Percentiles rank a stretch among this genome's conserved stretches.
Conservation (phyloP, 2,797 vertebrate species). For the Setipinna tenuifilis region DNA sequence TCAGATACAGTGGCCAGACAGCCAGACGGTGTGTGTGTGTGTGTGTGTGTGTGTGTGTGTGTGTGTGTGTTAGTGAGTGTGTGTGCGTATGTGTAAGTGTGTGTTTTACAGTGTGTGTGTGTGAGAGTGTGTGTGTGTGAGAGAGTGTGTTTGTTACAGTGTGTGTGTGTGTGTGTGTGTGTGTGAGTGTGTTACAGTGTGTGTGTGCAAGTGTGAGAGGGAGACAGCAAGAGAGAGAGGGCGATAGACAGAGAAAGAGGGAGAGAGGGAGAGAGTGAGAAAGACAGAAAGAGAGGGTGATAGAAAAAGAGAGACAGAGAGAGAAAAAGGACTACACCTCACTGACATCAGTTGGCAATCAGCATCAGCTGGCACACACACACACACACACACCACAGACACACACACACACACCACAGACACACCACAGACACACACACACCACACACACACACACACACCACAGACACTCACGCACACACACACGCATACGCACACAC, state of each 20-base stretch:
- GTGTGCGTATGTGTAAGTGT: too few species aligned
- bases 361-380: too few species aligned
- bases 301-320: too few species aligned
- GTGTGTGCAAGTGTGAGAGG: slow-evolving; percentile 38
- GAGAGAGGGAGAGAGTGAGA: slow-evolving; percentile 28
- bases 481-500: too few species aligned
- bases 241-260: slow-evolving; percentile 24
- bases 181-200: slow-evolving; percentile 38
- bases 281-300: neutral
- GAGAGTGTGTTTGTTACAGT: too few species aligned
- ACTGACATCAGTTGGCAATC: too few species aligned
- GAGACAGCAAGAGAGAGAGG: slow-evolving; percentile 31
- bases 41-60: slow-evolving; percentile 39
- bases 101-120: slow-evolving; percentile 40
- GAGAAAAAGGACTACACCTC: too few species aligned
- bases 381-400: too few species aligned
- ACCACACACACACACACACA: too few species aligned
- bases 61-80: slow-evolving; percentile 38
- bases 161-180: slow-evolving; percentile 43
- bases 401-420: too few species aligned
- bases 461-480: too few species aligned
- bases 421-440: too few species aligned
- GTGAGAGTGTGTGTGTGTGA: slow-evolving; percentile 41
- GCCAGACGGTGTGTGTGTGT: slow-evolving; percentile 46
- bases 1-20: slow-evolving; percentile 58